Conservation (phyloP, 2,113 vertebrate species). For the Callorhinus ursinus region DNA sequence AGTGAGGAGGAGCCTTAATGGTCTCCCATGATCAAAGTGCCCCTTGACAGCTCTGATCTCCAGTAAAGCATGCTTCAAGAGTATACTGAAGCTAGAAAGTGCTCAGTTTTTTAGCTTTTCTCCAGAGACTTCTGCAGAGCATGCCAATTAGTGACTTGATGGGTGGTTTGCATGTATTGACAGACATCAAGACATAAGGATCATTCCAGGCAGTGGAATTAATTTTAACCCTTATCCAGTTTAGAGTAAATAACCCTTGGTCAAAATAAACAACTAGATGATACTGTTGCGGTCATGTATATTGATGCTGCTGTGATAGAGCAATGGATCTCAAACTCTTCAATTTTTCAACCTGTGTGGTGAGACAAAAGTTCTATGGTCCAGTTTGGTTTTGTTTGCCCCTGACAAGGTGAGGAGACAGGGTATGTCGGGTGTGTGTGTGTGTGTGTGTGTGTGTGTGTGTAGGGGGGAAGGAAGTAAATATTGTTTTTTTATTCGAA, state of each 20-base stretch:
- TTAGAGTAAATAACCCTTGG: slow-evolving; percentile 10
- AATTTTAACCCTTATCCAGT: background rate
- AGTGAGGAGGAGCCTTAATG: background rate
- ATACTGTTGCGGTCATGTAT: background rate
- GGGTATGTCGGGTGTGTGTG: background rate
- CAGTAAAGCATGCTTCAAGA: background rate
- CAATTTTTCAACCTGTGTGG: background rate
- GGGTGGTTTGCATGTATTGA: background rate
- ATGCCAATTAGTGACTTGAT: slow-evolving; percentile 1
- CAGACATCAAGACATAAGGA: background rate
- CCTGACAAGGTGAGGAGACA: background rate
- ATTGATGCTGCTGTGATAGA: background rate
- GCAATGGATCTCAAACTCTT: background rate
- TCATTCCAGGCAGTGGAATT: slow-evolving; percentile 22
- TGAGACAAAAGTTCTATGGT: background rate
- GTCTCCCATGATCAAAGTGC: background rate
- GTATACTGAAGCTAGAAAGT: background rate
- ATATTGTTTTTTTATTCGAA: background rate
- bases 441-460: background rate
- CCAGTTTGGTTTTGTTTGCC: background rate
- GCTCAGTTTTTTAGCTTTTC: slow-evolving; percentile 29
- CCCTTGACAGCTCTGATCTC: background rate
- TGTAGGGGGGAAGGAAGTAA: background rate
- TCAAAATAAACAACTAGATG: background rate
- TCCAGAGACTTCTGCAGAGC: background rate